Percentiles rank a stretch among this genome's conserved stretches.
Evolutionary conservation across 2,888 invertebrate species (phyloP).

Genomic region (Entomobrya multifasciata): DNA sequence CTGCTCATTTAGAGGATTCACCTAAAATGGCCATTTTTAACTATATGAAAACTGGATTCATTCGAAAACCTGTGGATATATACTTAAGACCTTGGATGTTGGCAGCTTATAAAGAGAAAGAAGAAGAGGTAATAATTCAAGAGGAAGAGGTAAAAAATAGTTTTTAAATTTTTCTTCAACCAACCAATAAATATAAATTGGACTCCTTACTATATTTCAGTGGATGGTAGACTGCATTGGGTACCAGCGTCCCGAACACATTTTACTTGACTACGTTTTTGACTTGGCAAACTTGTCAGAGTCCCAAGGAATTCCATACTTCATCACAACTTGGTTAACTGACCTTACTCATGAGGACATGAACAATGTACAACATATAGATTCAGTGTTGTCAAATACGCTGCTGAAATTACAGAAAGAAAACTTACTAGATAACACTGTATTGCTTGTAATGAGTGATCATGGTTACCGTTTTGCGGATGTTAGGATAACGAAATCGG

Average conservation of each 20-base stretch:
- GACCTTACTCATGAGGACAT: conserved; percentile 72
- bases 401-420: conserved; percentile 81
- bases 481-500: conserved; percentile 85
- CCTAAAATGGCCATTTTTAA: conserved; percentile 88
- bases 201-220: neutral
- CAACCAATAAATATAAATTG: neutral
- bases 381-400: conserved; percentile 51
- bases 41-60: conserved; percentile 87
- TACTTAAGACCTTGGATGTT: conserved; percentile 89
- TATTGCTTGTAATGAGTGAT: conserved; percentile 87
- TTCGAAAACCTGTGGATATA: conserved; percentile 89
- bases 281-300: conserved; percentile 85
- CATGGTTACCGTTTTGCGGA: conserved; percentile 90
- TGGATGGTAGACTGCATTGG: conserved; percentile 71
- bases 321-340: conserved; percentile 73
- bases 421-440: conserved; percentile 85
- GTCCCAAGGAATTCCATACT: conserved; percentile 83
- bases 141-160: conserved; percentile 81
- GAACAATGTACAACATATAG: conserved; percentile 54
- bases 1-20: conserved; percentile 85
- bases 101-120: conserved; percentile 80
- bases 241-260: conserved; percentile 69
- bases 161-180: neutral
- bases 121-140: neutral
- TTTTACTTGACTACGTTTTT: conserved; percentile 79